A percentile compares a stretch with the other conserved stretches of the same genome.
phyloP scores from a whole-genome alignment of 2,113 vertebrate species.

The Tychaedon coryphoeus region DNA sequence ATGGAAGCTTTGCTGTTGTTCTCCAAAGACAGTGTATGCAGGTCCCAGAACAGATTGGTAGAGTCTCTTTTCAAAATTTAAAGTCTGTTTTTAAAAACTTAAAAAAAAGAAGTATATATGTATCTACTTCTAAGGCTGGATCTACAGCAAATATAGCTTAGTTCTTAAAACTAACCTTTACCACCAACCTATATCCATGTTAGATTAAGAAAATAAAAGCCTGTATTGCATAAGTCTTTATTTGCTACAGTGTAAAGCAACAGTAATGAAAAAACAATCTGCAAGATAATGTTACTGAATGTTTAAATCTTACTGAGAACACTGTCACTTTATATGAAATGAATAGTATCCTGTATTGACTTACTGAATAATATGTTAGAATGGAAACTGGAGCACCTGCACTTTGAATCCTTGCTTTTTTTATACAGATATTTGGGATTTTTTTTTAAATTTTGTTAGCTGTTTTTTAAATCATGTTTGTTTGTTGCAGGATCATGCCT shows the following conservation, averaged over 20 bases:
- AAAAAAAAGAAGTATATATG: neutral
- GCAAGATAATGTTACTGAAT: constrained; percentile 64
- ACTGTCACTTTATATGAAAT: constrained; percentile 75
- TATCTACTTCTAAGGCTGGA: constrained; percentile 22
- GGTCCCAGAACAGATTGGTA: constrained; percentile 21
- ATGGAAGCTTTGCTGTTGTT: neutral
- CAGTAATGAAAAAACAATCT: constrained; percentile 34
- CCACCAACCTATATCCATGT: constrained; percentile 51
- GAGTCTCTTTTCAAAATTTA: constrained; percentile 36
- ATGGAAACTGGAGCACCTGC: constrained; percentile 78
- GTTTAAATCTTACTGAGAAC: constrained; percentile 71
- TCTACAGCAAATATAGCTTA: constrained; percentile 55
- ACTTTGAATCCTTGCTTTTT: constrained; percentile 81
- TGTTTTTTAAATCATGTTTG: neutral
- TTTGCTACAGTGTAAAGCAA: constrained; percentile 63
- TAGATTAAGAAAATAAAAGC: constrained; percentile 56
- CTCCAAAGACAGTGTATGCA: neutral
- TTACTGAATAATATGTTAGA: constrained; percentile 59
- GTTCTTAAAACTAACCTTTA: constrained; percentile 51
- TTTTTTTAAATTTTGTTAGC: neutral
- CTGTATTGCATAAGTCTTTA: constrained; percentile 47
- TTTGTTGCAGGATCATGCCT: constrained; percentile 21
- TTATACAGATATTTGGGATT: constrained; percentile 35
- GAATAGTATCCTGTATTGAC: constrained; percentile 50
- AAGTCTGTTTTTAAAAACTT: constrained; percentile 7